A percentile compares a stretch with the other conserved stretches of the same genome.
Evolutionary conservation across 2,888 invertebrate species (phyloP).

Genomic region (Drosophila tanythrix): DNA sequence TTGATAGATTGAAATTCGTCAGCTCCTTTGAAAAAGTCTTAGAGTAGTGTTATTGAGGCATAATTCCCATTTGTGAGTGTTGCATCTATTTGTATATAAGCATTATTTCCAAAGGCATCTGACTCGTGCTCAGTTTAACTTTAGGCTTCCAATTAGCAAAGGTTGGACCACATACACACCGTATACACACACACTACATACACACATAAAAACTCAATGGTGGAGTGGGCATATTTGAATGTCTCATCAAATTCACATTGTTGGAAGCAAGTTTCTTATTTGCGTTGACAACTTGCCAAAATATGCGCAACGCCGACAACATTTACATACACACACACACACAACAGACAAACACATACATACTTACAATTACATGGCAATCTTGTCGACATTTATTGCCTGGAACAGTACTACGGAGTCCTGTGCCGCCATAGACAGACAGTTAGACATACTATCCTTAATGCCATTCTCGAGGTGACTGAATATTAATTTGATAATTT

Average conservation of each 20-base stretch:
- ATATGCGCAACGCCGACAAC: conserved; percentile 52
- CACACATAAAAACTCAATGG: background rate
- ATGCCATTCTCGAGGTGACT: conserved; percentile 45
- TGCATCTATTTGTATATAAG: background rate
- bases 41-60: background rate
- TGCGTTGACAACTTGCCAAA: conserved; percentile 73
- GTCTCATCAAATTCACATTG: conserved; percentile 73
- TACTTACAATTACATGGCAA: conserved; percentile 15
- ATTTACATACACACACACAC: conserved; percentile 19
- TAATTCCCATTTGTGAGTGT: background rate
- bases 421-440: background rate
- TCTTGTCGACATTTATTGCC: conserved; percentile 73
- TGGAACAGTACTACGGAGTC: conserved; percentile 15
- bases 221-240: conserved; percentile 60
- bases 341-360: background rate
- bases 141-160: conserved; percentile 61
- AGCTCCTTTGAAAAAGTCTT: background rate
- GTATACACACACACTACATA: background rate
- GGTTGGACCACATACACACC: conserved; percentile 10
- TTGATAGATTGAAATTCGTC: background rate
- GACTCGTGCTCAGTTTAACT: conserved; percentile 38
- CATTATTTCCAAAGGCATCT: conserved; percentile 2
- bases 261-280: conserved; percentile 65
- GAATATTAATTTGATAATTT: conserved; percentile 79
- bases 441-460: conserved; percentile 4